Evolutionary conservation across 2,888 invertebrate genomes (phyloP).

Genomic region (Melieria crassipennis): DNA sequence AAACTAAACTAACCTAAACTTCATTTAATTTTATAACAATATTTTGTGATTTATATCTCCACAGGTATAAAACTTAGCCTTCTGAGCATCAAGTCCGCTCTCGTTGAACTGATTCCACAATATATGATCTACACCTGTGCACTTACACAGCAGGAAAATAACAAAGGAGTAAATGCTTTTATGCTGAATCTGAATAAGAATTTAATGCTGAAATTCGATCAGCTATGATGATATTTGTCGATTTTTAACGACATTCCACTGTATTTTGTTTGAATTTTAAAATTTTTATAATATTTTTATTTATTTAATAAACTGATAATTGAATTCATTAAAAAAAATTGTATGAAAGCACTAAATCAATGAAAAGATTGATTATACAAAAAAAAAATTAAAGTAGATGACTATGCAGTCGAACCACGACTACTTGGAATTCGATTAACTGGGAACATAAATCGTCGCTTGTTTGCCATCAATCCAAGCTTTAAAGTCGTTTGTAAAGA

Average conservation of each 20-base stretch:
- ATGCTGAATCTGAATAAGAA: slow-evolving; percentile 50
- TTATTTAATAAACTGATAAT: not conserved
- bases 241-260: not conserved
- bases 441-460: too few relatives aligned
- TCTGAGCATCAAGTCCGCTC: slow-evolving; percentile 51
- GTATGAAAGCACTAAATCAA: too few relatives aligned
- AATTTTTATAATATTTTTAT: slow-evolving; percentile 6
- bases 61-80: slow-evolving; percentile 50
- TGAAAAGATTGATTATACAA: too few relatives aligned
- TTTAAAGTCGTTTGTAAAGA: too few relatives aligned
- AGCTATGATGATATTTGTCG: not conserved
- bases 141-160: slow-evolving; percentile 23
- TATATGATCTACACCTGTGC: slow-evolving; percentile 44
- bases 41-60: not conserved
- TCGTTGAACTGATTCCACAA: slow-evolving; percentile 47
- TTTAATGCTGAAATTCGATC: slow-evolving; percentile 48
- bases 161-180: slow-evolving; percentile 46
- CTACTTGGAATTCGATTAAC: too few relatives aligned
- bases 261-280: not conserved
- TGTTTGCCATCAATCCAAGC: too few relatives aligned
- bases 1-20: not conserved
- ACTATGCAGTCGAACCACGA: too few relatives aligned
- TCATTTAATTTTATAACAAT: not conserved
- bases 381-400: too few relatives aligned
- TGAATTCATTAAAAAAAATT: too few relatives aligned